Evolutionary conservation across 2,113 vertebrate genomes (phyloP), one percentile per base, ranked within the genome.

Genomic region (Alaudala cheleensis): DNA sequence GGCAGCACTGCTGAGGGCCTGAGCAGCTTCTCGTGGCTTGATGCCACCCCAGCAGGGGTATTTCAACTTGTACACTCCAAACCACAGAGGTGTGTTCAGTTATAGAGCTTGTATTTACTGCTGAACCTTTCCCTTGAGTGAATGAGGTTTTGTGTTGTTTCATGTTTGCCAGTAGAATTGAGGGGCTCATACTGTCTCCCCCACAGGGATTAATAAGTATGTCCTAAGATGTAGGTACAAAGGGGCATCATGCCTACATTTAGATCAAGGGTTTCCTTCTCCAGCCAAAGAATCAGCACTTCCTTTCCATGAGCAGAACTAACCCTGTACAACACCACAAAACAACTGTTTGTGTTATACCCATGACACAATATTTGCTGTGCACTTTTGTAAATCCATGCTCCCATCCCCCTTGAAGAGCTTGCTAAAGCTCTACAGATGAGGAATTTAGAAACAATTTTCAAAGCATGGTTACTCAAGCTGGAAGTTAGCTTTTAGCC

Each of bases 391-490:
- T 49, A 76, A 70, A 87, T 66, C 23, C 42, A 24, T 16, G 28
- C 64, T 88, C 74, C 81, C 96, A 82, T 85, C 87, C 79, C 58
- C 85, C 85, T 72, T 61, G 51, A 91, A 88, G 47, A 70, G 44
- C 54, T 54, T 70, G 51, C 90, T 77, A 94, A 83, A 90, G 17
- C 34, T 88, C 81, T 77, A 67, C 76, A 73, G 85, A 94, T 88
- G 81, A 91, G 86, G 74, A 94, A 93, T 93, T 95, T 39, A 94
- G 81, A 94, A 95, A 66, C 60, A 73, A 70, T 93, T 93, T 95
- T 95, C 89, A 93, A 90, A 79, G 92, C 96, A 91, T 92, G 79
- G 94, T 96, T 94, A 82, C 95, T 95, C 90, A 96, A 88, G 90
- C 95, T 96, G 86, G 82, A 94, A 96, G 94, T 86, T 80, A 93